Evolutionary conservation across 2,888 invertebrate genomes (phyloP).

Genomic region (Tenthredo livida): DNA sequence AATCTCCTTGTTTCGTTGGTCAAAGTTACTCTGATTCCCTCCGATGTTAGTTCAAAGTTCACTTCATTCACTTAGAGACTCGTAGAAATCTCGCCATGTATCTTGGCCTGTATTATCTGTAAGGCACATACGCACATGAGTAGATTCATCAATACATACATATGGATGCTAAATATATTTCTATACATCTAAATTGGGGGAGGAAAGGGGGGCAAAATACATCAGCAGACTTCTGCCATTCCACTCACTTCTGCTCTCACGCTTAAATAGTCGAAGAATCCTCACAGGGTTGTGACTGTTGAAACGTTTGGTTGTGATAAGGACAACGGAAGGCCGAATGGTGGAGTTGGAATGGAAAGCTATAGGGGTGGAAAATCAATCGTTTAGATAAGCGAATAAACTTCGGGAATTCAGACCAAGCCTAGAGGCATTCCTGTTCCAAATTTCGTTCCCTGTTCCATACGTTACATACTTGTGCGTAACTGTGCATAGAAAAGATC

Average conservation of each 20-base stretch:
- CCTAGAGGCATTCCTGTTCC: neutral
- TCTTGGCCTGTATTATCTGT: neutral
- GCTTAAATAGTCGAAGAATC: neutral
- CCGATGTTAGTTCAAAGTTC: constrained; percentile 33
- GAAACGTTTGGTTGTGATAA: constrained; percentile 44
- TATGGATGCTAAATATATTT: neutral
- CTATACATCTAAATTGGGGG: neutral
- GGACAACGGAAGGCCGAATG: neutral
- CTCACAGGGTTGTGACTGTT: constrained; percentile 29
- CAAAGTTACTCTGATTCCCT: constrained; percentile 37
- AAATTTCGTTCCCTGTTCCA: neutral
- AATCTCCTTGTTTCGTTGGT: constrained; percentile 38
- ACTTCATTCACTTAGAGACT: constrained; percentile 15
- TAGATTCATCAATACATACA: neutral
- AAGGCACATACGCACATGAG: neutral
- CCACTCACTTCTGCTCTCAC: neutral
- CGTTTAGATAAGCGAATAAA: constrained; percentile 28
- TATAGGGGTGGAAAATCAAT: constrained; percentile 20
- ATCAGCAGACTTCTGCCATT: neutral
- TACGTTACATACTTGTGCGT: neutral
- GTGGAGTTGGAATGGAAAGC: constrained; percentile 7
- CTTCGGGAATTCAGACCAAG: neutral
- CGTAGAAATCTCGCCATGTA: neutral
- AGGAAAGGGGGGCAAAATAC: neutral
- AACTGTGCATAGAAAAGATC: neutral